Evolutionary conservation across 2,113 vertebrate genomes (phyloP).

Genomic region (Rhabdornis inornatus): DNA sequence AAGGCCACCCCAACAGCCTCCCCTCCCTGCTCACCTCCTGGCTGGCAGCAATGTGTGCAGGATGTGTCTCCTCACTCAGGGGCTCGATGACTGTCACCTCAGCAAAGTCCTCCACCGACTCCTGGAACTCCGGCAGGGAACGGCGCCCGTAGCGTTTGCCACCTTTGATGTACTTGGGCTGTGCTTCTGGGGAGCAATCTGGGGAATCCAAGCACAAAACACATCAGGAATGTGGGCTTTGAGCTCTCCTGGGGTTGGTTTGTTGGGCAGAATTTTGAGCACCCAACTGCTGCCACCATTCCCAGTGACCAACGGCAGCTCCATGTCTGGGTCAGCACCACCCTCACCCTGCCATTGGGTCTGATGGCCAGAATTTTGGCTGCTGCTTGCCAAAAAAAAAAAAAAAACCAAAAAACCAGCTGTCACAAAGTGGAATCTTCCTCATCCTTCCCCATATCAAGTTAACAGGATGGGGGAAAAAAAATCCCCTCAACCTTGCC

Average conservation of each 20-base stretch:
- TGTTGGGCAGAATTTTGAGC: accelerated
- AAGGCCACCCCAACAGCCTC: accelerated
- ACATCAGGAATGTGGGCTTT: accelerated
- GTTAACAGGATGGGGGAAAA: not conserved
- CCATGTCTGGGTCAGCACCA: accelerated
- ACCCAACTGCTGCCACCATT: accelerated
- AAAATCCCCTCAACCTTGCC: not conserved
- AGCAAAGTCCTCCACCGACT: constrained; percentile 69
- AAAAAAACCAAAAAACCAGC: no score
- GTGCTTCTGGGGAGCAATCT: constrained; percentile 82
- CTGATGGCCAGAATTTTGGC: accelerated
- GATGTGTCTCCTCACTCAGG: constrained; percentile 32
- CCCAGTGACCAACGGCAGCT: accelerated
- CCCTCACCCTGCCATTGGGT: accelerated
- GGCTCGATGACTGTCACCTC: constrained; percentile 70
- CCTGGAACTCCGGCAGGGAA: constrained; percentile 83
- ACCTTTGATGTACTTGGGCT: constrained; percentile 91
- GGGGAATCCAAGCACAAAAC: not conserved
- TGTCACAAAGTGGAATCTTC: accelerated
- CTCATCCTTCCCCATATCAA: not conserved
- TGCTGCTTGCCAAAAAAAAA: not conserved
- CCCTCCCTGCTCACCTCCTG: constrained; percentile 75
- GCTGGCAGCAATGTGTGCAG: constrained; percentile 62
- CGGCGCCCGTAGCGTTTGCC: constrained; percentile 91
- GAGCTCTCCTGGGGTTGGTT: not conserved